Evolutionary conservation across 37 sponge, comb jelly and placozoan genomes (phyloP), one percentile per base, ranked within the genome.

Genomic region (Geodia barretti): DNA sequence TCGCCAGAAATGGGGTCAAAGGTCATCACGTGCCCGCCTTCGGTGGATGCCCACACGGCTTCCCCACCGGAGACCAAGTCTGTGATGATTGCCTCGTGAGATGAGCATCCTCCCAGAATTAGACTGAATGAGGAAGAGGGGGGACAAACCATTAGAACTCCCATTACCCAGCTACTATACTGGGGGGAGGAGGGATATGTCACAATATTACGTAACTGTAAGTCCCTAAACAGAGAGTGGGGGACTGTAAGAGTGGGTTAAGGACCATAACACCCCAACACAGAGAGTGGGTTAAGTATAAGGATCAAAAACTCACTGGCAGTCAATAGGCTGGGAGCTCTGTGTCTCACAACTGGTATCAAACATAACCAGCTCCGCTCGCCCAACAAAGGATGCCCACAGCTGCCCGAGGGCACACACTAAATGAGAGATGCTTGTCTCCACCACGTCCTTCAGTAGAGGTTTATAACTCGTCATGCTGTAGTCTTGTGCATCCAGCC

Each of bases 1-100:
- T 86, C 73, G 17, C 39, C 31, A 21, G 87, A 61, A 39, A 66
- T 17, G 21, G 88, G 79, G 36, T 86, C 19, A 77, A 86, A 91
- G 40, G 69, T 78, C 2, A 86, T 29, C 30, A 91, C 64, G 74
- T 86, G 70, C 0, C 91, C 91, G 5, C 82, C 81, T 1, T 63
- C 41, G 0, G 91, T 91, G 24, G 83, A 71, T 41, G 86, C 88
- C 91, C 91, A 91, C 64, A 91, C 78, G 3, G 41, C 77, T 26
- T 78, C 63, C 0, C 63, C 39, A 37, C 80, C 60, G 20, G 85
- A 39, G 0, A 35, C 77, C n/a, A 88, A 39, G 47, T 73, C 75
- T 40, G 64, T 76, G 23, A 88, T 68, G 28, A 24, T 19, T 3
- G 88, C 77, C 42, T 62, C 31, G 4, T 2, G 35, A 1, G 38